Evolutionary conservation across 2,888 invertebrate genomes (phyloP), one percentile per base, ranked within the genome.

Genomic region (Lepidocyrtinus sp.): DNA sequence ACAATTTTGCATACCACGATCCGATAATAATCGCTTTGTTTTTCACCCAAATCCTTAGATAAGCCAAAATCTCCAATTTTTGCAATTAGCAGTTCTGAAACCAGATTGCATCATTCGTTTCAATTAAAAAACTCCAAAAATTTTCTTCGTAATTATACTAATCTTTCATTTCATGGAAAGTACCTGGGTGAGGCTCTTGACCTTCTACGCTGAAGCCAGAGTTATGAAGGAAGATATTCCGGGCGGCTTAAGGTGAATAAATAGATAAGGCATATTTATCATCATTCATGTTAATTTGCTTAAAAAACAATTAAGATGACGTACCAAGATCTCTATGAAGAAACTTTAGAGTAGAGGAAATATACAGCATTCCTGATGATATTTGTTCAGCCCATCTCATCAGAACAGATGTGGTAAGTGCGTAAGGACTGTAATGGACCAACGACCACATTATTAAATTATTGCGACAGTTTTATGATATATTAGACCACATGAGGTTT

Each of bases 1-100:
- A 50, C 7, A 67, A 21, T 15, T 63, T 63, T 15, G 2, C 5
- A 21, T 61, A 75, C 75, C 45, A 81, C 55, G 19, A 75, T 76
- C 27, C 36, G 61, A 59, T 71, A 75, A 27, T 82, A 82, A 17
- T 82, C 26, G 2, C 26, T 62, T n/a, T 63, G 27, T 26, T 21
- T 21, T 9, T 63, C 26, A 1, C 69, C 21, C 9, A 82, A 62
- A 75, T 67, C 50, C 59, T 65, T 81, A 22, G 76, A 73, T 21
- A 84, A 26, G 5, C 83, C 83, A 77, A 84, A 82, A 55, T 84
- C 84, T 0, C 75, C 71, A n/a, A 83, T 74, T 71, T 75, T 75
- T 0, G 75, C 70, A 59, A 21, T 61, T 9, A 80, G 19, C 25
- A 3, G 9, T n/a, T n/a, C n/a, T n/a, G n/a, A n/a, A n/a, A n/a